phyloP scores from a whole-genome alignment of 2,797 vertebrate genomes.

The Sebastes cheni region DNA sequence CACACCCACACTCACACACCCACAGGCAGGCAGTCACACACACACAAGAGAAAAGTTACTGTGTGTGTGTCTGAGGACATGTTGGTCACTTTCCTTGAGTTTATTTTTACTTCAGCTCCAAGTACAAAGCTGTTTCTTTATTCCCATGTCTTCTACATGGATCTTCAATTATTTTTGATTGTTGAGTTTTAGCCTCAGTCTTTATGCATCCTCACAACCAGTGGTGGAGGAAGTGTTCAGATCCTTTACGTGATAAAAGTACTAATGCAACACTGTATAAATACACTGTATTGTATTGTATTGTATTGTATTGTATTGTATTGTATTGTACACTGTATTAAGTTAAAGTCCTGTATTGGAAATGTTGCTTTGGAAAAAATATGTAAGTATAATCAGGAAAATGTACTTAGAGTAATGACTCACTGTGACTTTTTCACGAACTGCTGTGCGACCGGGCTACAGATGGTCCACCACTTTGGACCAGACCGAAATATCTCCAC shows the following conservation, averaged over 20 bases:
- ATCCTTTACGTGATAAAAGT: no score
- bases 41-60: neutral
- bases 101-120: neutral
- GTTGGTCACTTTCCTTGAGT: neutral
- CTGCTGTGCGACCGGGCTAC: no score
- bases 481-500: no score
- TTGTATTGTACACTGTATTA: no score
- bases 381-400: no score
- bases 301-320: no score
- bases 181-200: neutral
- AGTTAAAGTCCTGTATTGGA: no score
- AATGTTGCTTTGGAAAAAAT: no score
- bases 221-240: neutral
- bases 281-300: no score
- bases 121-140: neutral
- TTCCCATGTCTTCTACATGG: neutral
- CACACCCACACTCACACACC: conserved; percentile 29
- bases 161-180: neutral
- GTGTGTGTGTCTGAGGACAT: neutral
- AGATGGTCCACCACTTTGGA: neutral
- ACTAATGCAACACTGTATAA: no score
- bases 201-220: neutral
- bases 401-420: no score
- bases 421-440: no score
- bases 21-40: neutral